A percentile compares a stretch with the other conserved stretches of the same genome.
Evolutionary conservation across 2,113 vertebrate genomes (phyloP).

Genomic region (Dicaeum eximium): DNA sequence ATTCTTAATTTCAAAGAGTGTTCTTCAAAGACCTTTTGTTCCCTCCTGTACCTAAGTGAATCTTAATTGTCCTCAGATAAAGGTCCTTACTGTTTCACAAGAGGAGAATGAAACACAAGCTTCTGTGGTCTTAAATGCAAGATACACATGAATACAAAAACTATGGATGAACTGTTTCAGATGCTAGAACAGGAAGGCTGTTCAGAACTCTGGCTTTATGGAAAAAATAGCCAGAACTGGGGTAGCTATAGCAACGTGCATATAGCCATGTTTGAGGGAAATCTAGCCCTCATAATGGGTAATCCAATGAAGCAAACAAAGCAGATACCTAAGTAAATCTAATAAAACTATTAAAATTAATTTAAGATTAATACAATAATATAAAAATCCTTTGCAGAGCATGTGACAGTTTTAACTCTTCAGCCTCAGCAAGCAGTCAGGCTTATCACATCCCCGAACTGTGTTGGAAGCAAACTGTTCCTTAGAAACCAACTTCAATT

Average conservation of each 20-base stretch:
- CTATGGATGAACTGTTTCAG: background rate
- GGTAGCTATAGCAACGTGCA: constrained; percentile 50
- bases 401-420: background rate
- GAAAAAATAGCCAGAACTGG: constrained; percentile 22
- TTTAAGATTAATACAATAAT: background rate
- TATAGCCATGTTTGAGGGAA: background rate
- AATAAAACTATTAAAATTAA: constrained; percentile 20
- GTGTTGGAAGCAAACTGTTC: background rate
- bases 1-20: background rate
- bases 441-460: background rate
- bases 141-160: background rate
- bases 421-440: background rate
- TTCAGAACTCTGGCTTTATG: constrained; percentile 5
- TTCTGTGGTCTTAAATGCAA: background rate
- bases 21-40: background rate
- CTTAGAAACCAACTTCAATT: constrained; percentile 9
- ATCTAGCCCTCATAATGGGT: background rate
- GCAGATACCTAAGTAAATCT: background rate
- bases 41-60: background rate
- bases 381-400: background rate
- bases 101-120: background rate
- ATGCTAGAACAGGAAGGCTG: constrained; percentile 2
- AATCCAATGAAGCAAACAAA: constrained; percentile 33
- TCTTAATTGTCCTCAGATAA: background rate
- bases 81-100: background rate